These are phyloP conservation scores for Lycocerus yunnanus DNA, from an alignment of 2,888 invertebrate genomes.

Conservation along the genomic window DNA sequence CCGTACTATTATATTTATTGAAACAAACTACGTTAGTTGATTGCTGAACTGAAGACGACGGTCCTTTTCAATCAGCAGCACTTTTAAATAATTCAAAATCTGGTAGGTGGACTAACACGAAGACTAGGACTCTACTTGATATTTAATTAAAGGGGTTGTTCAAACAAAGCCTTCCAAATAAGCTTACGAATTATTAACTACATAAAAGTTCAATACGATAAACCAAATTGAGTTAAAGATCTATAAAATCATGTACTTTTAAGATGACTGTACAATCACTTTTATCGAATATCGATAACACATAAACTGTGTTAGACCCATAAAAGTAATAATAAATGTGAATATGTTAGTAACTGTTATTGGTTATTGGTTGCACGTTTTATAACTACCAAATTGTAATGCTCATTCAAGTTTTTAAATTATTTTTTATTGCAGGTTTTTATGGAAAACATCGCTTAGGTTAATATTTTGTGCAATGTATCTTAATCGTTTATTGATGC, in stretches of 20 bases:
- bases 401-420: not conserved
- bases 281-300: slow-evolving; percentile 34
- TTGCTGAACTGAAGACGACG: slow-evolving; percentile 8
- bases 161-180: not conserved
- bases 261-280: slow-evolving; percentile 5
- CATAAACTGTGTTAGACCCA: slow-evolving; percentile 29
- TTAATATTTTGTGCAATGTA: not conserved
- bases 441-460: not conserved
- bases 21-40: slow-evolving; percentile 7
- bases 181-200: not conserved
- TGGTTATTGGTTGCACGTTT: slow-evolving; percentile 27
- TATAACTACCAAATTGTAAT: slow-evolving; percentile 4
- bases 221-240: slow-evolving; percentile 8
- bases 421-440: not conserved
- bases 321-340: slow-evolving; percentile 30
- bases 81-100: slow-evolving; percentile 12
- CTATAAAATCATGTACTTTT: slow-evolving; percentile 5
- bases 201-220: not conserved
- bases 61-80: slow-evolving; percentile 6
- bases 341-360: slow-evolving; percentile 23
- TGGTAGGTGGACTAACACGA: slow-evolving; percentile 7
- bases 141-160: slow-evolving; percentile 1
- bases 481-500: not conserved
- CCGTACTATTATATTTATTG: not conserved
- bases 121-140: not conserved